Evolutionary conservation across 2,888 invertebrate species (phyloP), one percentile per base, ranked within the genome.

Genomic region (Ennomos quercinarius): DNA sequence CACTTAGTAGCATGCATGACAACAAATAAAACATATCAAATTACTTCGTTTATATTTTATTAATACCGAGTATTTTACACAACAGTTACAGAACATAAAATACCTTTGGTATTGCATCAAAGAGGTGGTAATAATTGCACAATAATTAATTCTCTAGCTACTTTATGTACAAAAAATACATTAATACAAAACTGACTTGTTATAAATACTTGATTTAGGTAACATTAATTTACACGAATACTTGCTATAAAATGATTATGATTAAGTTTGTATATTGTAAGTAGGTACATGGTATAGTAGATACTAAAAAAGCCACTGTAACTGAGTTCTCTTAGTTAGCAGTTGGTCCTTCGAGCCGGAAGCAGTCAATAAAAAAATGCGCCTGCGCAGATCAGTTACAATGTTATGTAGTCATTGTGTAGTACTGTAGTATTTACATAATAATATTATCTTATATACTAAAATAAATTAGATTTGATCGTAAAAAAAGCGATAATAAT

Each of bases 91-190:
- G 85, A 89, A 90, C 87, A 84, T 85, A 87, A 65, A 84, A 89
- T 88, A 91, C 89, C 89, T 91, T 90, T 91, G 89, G 89, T 89
- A 91, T 87, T 83, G 86, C 84, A 84, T 81, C 80, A 77, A 80
- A 81, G 76, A 80, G 79, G 80, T 86, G 84, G 81, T 86, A 80
- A 77, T 90, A 88, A 90, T 91, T 89, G 91, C 90, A 91, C 90
- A 83, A 56, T 87, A 80, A 85, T 86, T 87, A 74, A 81, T 86
- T 84, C 77, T 83, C 86, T 89, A 90, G 69, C 85, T 89, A 89
- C 78, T 70, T 82, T 91, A 89, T 91, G 81, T 91, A 91, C 91
- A 91, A 87, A 91, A 88, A 85, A 86, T 89, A 86, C 81, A 82
- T 80, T 77, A 81, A 83, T 87, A 87, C 80, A 88, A 87, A 87